These are phyloP conservation scores for Monochamus alternatus DNA, from an alignment of 2,888 invertebrate species.

Conservation along the genomic window DNA sequence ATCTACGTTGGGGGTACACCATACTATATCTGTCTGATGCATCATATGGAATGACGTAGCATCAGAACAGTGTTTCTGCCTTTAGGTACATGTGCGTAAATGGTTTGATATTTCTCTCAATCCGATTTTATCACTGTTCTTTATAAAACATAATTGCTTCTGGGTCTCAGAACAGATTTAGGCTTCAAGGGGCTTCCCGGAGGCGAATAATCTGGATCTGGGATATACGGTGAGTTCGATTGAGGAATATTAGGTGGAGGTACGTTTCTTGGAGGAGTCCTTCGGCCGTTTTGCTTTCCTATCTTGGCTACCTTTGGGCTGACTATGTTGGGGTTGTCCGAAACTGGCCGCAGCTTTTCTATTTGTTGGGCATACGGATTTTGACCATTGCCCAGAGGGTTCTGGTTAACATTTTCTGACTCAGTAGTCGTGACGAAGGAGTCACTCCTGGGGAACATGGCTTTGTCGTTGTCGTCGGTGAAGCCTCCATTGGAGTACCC, in stretches of 20 bases:
- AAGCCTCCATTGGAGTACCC: slow-evolving; percentile 43
- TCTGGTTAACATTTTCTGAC: slow-evolving; percentile 3
- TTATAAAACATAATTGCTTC: slow-evolving; percentile 42
- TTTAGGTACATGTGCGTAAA: too few species aligned
- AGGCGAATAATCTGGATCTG: slow-evolving; percentile 49
- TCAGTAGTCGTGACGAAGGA: slow-evolving; percentile 23
- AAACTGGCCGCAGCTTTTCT: background rate
- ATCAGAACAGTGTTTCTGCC: too few species aligned
- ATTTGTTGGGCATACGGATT: slow-evolving; percentile 22
- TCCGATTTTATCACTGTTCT: too few species aligned
- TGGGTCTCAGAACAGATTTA: slow-evolving; percentile 44
- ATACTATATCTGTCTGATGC: too few species aligned
- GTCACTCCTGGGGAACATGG: slow-evolving; percentile 34
- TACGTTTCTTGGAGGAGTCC: slow-evolving; percentile 40
- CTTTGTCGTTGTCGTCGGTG: slow-evolving; percentile 33
- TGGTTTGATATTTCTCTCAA: too few species aligned
- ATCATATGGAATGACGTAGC: too few species aligned
- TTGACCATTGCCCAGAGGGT: slow-evolving; percentile 43
- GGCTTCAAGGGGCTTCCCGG: slow-evolving; percentile 39
- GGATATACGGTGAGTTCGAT: slow-evolving; percentile 42
- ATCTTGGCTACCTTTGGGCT: slow-evolving; percentile 39
- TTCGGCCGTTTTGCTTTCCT: slow-evolving; percentile 28
- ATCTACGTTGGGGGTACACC: too few species aligned
- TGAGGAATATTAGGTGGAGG: slow-evolving; percentile 34
- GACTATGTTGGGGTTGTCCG: slow-evolving; percentile 21